Conservation (phyloP, 2,113 vertebrate species). For the Pelusios castaneus region DNA sequence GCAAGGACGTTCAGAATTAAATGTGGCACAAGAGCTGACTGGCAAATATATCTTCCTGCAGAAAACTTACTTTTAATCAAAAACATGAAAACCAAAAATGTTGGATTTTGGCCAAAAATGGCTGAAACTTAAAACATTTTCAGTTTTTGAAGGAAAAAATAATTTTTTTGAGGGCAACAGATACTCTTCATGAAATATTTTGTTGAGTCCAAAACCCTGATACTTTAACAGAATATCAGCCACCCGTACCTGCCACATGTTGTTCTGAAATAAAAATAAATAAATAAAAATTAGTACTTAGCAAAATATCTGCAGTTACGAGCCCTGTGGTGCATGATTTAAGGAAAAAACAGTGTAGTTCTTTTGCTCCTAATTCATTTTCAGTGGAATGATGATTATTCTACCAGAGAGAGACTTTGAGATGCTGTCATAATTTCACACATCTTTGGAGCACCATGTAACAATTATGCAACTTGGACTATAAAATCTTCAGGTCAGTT, state of each 20-base stretch:
- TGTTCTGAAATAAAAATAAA: not conserved
- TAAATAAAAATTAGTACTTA: not conserved
- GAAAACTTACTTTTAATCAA: not conserved
- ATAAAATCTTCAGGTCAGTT: not conserved
- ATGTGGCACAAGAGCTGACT: not conserved
- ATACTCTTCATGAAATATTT: not conserved
- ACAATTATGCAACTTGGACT: not conserved
- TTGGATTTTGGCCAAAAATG: not conserved
- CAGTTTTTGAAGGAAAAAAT: not conserved
- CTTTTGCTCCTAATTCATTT: not conserved
- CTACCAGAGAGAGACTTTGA: not conserved
- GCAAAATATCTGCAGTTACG: not conserved
- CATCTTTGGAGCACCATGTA: not conserved
- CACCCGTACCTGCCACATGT: not conserved
- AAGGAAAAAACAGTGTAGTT: not conserved
- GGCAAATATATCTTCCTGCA: not conserved
- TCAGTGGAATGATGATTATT: accelerated
- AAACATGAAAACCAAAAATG: not conserved
- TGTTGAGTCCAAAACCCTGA: not conserved
- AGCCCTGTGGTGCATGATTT: not conserved
- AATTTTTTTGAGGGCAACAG: not conserved
- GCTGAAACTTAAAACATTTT: not conserved
- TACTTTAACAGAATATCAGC: not conserved
- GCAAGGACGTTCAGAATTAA: not conserved
- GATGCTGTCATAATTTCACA: not conserved